phyloP scores from a whole-genome alignment of 2,888 invertebrate species.

The Myopa testacea region DNA sequence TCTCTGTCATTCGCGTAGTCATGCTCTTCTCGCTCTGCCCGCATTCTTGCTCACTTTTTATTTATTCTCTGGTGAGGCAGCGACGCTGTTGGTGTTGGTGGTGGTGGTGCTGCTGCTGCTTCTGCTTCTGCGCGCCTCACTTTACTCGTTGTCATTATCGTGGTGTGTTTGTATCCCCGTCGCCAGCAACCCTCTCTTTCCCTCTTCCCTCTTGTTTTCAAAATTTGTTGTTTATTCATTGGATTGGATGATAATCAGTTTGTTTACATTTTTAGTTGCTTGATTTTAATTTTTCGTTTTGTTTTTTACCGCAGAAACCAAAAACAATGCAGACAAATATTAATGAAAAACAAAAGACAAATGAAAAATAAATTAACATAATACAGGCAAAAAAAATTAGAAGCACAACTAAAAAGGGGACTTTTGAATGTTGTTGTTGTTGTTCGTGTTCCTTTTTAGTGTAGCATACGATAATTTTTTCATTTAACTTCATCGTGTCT shows the following conservation, averaged over 20 bases:
- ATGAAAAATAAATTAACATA: neutral
- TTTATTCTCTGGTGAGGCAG: neutral
- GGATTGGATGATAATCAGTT: constrained; percentile 66
- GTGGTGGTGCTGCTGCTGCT: neutral
- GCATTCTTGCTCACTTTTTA: too few species aligned
- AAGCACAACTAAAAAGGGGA: neutral
- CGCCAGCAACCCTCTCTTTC: neutral
- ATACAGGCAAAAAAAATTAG: too few species aligned
- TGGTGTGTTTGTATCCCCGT: too few species aligned
- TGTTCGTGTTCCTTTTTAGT: neutral
- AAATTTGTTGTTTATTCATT: constrained; percentile 62
- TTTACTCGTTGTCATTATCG: neutral
- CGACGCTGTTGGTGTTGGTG: neutral
- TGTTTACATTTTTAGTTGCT: constrained; percentile 65
- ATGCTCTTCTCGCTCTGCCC: neutral
- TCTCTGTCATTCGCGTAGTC: neutral
- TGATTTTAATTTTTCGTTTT: constrained; percentile 49
- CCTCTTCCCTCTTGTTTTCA: neutral
- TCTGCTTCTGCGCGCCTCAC: neutral
- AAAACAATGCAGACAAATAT: neutral
- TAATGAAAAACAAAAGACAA: neutral
- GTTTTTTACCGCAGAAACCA: constrained; percentile 59
- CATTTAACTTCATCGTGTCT: too few species aligned
- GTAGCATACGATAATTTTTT: too few species aligned
- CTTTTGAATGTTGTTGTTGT: neutral